Evolutionary conservation across 1,140 invertebrate species (phyloP).

Genomic region (Tribolium madens): DNA sequence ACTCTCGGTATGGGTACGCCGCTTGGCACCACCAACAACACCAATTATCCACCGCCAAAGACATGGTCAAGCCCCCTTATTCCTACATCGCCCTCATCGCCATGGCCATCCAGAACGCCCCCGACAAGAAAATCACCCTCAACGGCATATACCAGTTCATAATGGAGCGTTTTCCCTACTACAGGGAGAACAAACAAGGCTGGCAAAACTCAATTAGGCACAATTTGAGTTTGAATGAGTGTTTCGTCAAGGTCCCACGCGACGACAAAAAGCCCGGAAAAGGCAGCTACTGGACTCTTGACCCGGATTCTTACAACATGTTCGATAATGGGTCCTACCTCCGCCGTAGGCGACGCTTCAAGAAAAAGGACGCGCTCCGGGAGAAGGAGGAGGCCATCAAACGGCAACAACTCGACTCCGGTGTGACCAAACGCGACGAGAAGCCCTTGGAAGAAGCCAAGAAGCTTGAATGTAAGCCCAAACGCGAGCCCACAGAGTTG

Average conservation of each 20-base stretch:
- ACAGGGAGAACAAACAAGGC: constrained; percentile 96
- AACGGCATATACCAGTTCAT: constrained; percentile 99
- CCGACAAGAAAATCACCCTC: constrained; percentile 94
- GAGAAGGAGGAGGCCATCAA: constrained; percentile 90
- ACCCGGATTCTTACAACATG: constrained; percentile 98
- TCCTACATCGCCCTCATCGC: constrained; percentile 98
- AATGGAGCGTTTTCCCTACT: constrained; percentile 98
- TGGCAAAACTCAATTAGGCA: constrained; percentile 97
- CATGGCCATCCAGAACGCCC: constrained; percentile 96
- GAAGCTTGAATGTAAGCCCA: constrained; percentile 72
- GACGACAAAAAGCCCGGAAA: constrained; percentile 96
- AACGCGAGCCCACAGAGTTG: constrained; percentile 73
- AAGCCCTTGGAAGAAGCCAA: constrained; percentile 67
- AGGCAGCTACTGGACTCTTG: constrained; percentile 97
- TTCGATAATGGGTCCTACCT: constrained; percentile 98
- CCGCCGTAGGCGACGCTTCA: constrained; percentile 91
- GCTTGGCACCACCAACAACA: constrained; percentile 77
- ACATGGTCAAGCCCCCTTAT: constrained; percentile 97
- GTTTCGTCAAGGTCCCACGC: constrained; percentile 95
- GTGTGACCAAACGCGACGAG: constrained; percentile 67
- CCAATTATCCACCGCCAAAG: constrained; percentile 77
- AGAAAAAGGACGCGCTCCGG: constrained; percentile 92
- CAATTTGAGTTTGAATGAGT: constrained; percentile 98
- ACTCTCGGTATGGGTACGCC: constrained; percentile 80
- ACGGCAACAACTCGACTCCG: constrained; percentile 76